phyloP scores from a whole-genome alignment of 2,113 vertebrate genomes.

The Ictidomys tridecemlineatus region DNA sequence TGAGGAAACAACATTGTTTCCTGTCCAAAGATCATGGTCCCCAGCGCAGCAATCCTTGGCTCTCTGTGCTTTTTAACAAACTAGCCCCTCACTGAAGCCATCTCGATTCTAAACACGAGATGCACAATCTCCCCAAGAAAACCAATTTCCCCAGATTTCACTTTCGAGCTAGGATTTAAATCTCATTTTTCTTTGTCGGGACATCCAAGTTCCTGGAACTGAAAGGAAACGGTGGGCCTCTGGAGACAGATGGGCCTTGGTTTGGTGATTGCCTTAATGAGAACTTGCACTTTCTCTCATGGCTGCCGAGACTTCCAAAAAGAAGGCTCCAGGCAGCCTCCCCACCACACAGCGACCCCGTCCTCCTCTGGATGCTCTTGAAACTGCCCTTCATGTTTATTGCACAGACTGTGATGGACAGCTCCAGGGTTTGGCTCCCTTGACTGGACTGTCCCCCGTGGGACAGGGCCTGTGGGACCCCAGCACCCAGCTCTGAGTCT shows the following conservation, averaged over 20 bases:
- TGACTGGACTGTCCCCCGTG: neutral
- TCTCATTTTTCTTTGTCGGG: neutral
- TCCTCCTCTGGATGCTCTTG: rapidly evolving
- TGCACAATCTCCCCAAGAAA: neutral
- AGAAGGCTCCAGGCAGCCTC: neutral
- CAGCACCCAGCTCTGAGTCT: neutral
- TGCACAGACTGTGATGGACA: rapidly evolving
- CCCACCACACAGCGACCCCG: rapidly evolving
- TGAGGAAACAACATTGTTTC: neutral
- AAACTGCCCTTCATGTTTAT: too few relatives aligned
- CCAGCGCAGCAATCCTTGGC: neutral
- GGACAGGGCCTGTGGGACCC: neutral
- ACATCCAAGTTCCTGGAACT: too few relatives aligned
- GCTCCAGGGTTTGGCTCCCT: too few relatives aligned
- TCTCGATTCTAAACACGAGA: neutral
- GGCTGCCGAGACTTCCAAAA: neutral
- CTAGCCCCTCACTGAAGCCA: too few relatives aligned
- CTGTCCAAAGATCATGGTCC: neutral
- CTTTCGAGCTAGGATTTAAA: neutral
- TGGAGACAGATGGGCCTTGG: neutral
- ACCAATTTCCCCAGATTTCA: neutral
- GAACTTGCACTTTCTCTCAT: neutral
- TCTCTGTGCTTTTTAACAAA: neutral
- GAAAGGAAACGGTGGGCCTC: neutral
- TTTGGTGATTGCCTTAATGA: neutral